Conservation (phyloP, 2,113 vertebrate genomes). For the Psophia crepitans region DNA sequence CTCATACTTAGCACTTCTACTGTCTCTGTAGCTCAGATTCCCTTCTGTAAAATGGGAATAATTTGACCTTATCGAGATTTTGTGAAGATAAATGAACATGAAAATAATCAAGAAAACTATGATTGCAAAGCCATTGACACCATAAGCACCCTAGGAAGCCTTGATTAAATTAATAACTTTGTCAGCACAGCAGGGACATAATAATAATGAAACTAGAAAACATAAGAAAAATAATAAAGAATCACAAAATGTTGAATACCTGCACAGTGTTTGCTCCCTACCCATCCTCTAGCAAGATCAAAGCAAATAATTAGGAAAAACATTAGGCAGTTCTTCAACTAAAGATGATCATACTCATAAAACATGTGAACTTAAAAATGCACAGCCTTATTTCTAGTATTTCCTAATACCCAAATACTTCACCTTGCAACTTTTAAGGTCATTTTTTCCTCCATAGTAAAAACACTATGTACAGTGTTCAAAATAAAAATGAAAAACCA, state of each 20-base stretch:
- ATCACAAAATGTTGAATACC: background rate
- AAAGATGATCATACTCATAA: background rate
- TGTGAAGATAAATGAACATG: background rate
- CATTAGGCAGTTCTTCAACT: background rate
- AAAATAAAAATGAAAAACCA: background rate
- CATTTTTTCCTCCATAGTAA: background rate
- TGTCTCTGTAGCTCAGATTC: background rate
- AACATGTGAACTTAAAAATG: background rate
- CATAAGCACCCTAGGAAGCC: background rate
- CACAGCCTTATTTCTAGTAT: background rate
- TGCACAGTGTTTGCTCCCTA: background rate
- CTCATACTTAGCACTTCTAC: background rate
- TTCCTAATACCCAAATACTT: background rate
- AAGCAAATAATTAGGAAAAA: background rate
- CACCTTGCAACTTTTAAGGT: background rate
- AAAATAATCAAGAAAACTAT: background rate
- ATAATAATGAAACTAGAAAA: background rate
- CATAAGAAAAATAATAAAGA: background rate
- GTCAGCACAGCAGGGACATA: background rate
- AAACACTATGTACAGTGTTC: accelerated
- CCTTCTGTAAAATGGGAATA: background rate
- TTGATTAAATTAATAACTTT: background rate
- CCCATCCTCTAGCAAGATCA: background rate
- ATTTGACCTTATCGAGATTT: background rate
- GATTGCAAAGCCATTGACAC: background rate